Evolutionary conservation across 2,888 invertebrate species (phyloP).

Genomic region (Diarsia mendica): DNA sequence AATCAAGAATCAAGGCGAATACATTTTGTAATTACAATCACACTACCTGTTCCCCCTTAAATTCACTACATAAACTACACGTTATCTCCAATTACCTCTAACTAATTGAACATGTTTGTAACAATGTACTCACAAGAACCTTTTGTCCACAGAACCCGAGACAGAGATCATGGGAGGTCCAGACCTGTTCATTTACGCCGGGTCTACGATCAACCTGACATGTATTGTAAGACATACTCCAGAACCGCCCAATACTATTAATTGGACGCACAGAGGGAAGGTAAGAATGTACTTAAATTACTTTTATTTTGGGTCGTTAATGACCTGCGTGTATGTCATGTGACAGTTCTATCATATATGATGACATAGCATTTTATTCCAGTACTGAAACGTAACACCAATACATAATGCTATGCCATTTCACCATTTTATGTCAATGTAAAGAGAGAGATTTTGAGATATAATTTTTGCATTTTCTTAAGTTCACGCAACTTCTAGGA

Average conservation of each 20-base stretch:
- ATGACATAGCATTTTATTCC: no score
- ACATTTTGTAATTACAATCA: no score
- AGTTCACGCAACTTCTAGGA: no score
- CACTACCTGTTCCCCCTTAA: no score
- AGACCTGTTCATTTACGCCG: constrained; percentile 95
- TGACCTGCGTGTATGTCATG: no score
- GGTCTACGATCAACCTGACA: constrained; percentile 96
- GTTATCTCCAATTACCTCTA: not conserved
- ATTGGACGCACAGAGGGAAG: constrained; percentile 95
- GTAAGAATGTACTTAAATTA: constrained; percentile 78
- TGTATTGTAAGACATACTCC: constrained; percentile 96
- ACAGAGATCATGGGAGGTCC: constrained; percentile 95
- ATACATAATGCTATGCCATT: no score
- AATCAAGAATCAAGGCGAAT: no score
- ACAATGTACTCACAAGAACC: constrained; percentile 6
- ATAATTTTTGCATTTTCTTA: no score
- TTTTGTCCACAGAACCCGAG: constrained; percentile 92
- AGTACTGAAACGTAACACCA: no score
- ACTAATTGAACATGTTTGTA: constrained; percentile 3
- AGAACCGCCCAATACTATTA: constrained; percentile 95
- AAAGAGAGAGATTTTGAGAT: no score
- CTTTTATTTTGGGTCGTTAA: not conserved
- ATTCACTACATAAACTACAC: not conserved
- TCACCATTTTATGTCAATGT: no score
- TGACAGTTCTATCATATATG: no score